A percentile compares a stretch with the other conserved stretches of the same genome.
Evolutionary conservation across 1,140 invertebrate species (phyloP).

Genomic region (Varroa destructor): DNA sequence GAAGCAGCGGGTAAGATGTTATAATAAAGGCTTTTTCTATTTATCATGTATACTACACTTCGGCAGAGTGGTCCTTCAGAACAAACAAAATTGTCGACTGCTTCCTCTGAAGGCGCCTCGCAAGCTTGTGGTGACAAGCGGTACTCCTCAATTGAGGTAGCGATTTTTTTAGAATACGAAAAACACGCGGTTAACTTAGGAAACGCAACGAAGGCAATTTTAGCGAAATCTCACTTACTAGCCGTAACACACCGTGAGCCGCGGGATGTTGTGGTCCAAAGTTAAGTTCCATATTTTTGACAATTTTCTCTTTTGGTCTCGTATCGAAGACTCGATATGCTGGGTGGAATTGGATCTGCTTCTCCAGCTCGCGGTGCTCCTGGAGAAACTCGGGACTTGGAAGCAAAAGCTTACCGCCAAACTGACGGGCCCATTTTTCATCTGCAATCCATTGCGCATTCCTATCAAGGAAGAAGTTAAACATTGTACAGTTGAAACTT

Average conservation of each 20-base stretch:
- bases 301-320: slow-evolving; percentile 47
- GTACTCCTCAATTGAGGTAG: too few species aligned
- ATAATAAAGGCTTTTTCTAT: too few species aligned
- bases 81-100: too few species aligned
- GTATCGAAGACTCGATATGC: slow-evolving; percentile 32
- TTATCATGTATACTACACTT: too few species aligned
- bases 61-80: too few species aligned
- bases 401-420: slow-evolving; percentile 5
- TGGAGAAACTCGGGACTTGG: slow-evolving; percentile 1
- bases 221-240: slow-evolving; percentile 42
- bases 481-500: neutral
- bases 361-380: neutral
- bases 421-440: neutral
- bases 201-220: too few species aligned
- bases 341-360: slow-evolving; percentile 36
- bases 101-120: too few species aligned
- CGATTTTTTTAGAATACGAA: too few species aligned
- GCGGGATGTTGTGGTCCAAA: slow-evolving; percentile 98
- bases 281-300: slow-evolving; percentile 74
- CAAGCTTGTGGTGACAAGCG: too few species aligned
- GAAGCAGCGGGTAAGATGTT: too few species aligned
- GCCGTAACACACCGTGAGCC: slow-evolving; percentile 87
- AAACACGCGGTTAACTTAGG: too few species aligned
- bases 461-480: neutral
- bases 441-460: neutral